These are phyloP conservation scores for Tridacna crocea DNA, from an alignment of 2,888 invertebrate species.

Conservation along the genomic window DNA sequence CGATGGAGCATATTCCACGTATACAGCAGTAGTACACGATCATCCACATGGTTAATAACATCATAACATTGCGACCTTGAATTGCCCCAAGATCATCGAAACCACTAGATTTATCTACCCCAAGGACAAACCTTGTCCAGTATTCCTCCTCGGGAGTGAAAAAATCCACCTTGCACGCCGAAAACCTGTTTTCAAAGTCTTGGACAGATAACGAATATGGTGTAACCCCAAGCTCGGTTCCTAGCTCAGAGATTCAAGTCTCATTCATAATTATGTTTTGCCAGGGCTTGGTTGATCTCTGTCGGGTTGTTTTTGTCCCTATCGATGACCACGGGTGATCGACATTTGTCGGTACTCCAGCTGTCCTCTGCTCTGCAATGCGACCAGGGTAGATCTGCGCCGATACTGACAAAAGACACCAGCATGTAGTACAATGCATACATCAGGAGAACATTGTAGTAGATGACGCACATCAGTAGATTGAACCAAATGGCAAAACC, in stretches of 20 bases:
- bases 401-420: slow-evolving; percentile 42
- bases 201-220: neutral
- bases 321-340: slow-evolving; percentile 8
- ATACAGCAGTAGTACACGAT: slow-evolving; percentile 42
- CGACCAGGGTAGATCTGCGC: slow-evolving; percentile 40
- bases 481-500: slow-evolving; percentile 45
- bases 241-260: neutral
- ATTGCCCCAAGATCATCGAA: slow-evolving; percentile 30
- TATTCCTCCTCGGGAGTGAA: slow-evolving; percentile 37
- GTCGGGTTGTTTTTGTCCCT: neutral
- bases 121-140: slow-evolving; percentile 41
- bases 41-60: slow-evolving; percentile 33
- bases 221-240: neutral
- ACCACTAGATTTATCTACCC: slow-evolving; percentile 14
- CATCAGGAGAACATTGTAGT: slow-evolving; percentile 46
- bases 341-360: slow-evolving; percentile 36
- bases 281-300: neutral
- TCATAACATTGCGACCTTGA: slow-evolving; percentile 24
- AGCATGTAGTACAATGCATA: slow-evolving; percentile 42
- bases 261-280: slow-evolving; percentile 4
- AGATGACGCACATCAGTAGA: slow-evolving; percentile 34
- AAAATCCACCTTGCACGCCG: slow-evolving; percentile 2
- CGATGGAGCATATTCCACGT: slow-evolving; percentile 35
- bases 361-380: slow-evolving; percentile 11
- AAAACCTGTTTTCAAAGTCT: slow-evolving; percentile 1